Evolutionary conservation across 1,140 invertebrate genomes (phyloP), one percentile per base, ranked within the genome.

Genomic region (Euglossa dilemma): DNA sequence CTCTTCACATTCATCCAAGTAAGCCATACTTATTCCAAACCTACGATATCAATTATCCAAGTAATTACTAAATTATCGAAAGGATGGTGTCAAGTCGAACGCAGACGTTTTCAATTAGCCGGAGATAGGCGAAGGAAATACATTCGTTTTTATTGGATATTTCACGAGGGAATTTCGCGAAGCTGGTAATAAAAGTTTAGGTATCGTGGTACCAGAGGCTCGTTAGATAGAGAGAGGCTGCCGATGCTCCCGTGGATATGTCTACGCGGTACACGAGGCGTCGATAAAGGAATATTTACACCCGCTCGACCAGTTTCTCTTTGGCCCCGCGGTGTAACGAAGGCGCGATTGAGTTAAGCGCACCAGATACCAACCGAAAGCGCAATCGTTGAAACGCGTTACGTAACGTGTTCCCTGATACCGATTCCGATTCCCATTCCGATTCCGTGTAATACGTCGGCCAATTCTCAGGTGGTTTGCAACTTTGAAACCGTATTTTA

Each of bases 201-300:
- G 36, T 36, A 36, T 36, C 36, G 36, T 1, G 4, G 36, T 36
- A 36, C 1, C 12, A 12, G 47, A 50, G 47, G 47, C 7, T 52
- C 2, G 7, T 69, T 36, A 63, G 25, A 36, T 63, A 63, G 12
- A 8, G 16, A 18, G 36, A 20, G 14, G 5, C 54, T 14, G 28
- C 43, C 6, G 47, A 63, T 14, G 6, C 50, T 50, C 50, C 66
- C 9, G 9, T 14, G 36, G 36, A 36, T 36, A 36, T 36, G 36
- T 36, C 36, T 50, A 11, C 47, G 11, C 11, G 11, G 7, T 50
- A 50, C 5, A 14, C 52, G 52, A 66, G 36, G 20, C 25, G 11
- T 79, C 23, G 77, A 61, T 72, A 79, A 71, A 23, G 18, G 20
- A 71, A 59, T 70, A 71, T 57, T 71, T 36, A 23, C 20, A n/a